Base-by-base conservation (phyloP, 2,888 invertebrate species). In the Elegia similella region DNA sequence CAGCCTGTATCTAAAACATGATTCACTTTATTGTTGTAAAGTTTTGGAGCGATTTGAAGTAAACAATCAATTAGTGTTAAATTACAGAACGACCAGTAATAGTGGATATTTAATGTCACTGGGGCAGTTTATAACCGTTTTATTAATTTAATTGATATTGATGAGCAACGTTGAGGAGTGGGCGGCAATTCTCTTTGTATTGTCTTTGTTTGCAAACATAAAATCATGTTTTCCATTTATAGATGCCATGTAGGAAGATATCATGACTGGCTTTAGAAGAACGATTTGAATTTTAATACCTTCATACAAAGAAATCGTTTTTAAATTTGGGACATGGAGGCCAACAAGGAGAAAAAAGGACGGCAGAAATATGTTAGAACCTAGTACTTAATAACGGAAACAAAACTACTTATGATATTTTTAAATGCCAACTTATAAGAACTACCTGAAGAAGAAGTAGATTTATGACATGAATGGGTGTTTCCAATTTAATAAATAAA, bases 31-130 rank as follows among this genome's bases (percentile, higher is more conserved):
- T 83, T 86, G 84, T 82, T 81, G 68, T 60, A 69, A 75, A 78
- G 70, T 80, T 83, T 85, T 82, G 78, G 78, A 80, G 75, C 85
- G 82, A 83, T 84, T 84, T 82, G 76, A 86, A 84, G 84, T 82
- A 86, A 87, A 88, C 84, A 86, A 84, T 86, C 87, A 86, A 88
- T 89, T 90, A 84, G 76, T 76, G 72, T 82, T 84, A 80, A 88
- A 82, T 86, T 86, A 86, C 86, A 78, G 79, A 72, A 75, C 78
- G 75, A 71, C 78, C 81, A 76, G 76, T 84, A 85, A 88, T 84
- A 86, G 86, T 76, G 82, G 84, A 85, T 81, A 86, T 89, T 86
- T 87, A 88, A 87, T 82, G 84, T 82, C 81, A 75, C 77, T 82
- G 78, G 74, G 75, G 78, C 81, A 83, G 86, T 85, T 87, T 88